These are phyloP conservation scores for Protosalanx chinensis DNA, from an alignment of 2,797 vertebrate genomes.

Conservation along the genomic window DNA sequence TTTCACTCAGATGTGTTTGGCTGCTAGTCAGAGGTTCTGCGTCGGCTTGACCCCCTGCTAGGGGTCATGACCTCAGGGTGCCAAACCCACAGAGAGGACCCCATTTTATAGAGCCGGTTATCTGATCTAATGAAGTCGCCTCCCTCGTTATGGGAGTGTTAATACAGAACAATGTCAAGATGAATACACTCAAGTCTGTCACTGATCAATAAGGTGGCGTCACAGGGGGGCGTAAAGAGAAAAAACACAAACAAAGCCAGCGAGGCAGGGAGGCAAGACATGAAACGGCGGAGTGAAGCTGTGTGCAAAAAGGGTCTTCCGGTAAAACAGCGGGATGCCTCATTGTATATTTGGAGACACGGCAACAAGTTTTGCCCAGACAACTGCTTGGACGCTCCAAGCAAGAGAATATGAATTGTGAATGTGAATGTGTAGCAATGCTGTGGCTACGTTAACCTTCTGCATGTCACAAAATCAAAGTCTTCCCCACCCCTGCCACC, in stretches of 20 bases:
- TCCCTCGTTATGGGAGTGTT: constrained; percentile 76
- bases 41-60: constrained; percentile 54
- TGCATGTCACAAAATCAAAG: constrained; percentile 23
- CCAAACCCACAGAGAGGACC: constrained; percentile 70
- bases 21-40: constrained; percentile 42
- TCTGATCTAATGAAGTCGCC: constrained; percentile 69
- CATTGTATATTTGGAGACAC: constrained; percentile 20
- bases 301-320: constrained; percentile 26
- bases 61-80: constrained; percentile 74
- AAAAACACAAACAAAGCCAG: constrained; percentile 48
- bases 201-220: constrained; percentile 70
- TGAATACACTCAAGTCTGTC: constrained; percentile 68
- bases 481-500: constrained; percentile 27
- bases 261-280: constrained; percentile 59
- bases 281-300: constrained; percentile 35
- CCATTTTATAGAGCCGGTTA: constrained; percentile 68
- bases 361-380: neutral
- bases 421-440: constrained; percentile 13
- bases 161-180: constrained; percentile 75
- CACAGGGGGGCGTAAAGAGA: constrained; percentile 27
- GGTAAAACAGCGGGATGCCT: neutral
- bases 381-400: neutral
- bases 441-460: constrained; percentile 2
- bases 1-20: constrained; percentile 41
- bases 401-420: no score